phyloP scores from a whole-genome alignment of 2,888 invertebrate species.

The Seladonia tumulorum region DNA sequence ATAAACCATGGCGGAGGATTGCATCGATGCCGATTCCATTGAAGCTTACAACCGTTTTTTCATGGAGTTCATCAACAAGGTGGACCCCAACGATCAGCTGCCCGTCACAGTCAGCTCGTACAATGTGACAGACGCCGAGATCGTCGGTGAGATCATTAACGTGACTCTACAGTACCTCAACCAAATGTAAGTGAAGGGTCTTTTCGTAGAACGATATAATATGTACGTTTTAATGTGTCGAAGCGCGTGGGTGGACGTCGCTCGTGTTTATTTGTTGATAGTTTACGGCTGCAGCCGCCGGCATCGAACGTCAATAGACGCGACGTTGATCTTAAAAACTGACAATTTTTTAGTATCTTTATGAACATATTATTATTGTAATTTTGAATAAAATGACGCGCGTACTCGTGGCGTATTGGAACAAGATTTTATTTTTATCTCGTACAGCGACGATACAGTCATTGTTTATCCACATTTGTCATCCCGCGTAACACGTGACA shows the following conservation, averaged over 20 bases:
- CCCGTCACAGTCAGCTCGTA: conserved; percentile 90
- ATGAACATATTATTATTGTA: neutral
- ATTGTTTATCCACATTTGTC: conserved; percentile 28
- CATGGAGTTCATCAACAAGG: conserved; percentile 89
- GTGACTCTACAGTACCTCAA: conserved; percentile 91
- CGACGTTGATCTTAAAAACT: conserved; percentile 10
- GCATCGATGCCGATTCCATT: conserved; percentile 88
- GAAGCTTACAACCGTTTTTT: conserved; percentile 90
- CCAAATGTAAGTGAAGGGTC: conserved; percentile 88
- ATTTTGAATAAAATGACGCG: neutral
- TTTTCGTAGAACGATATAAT: conserved; percentile 25
- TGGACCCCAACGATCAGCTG: conserved; percentile 90
- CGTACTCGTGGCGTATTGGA: neutral
- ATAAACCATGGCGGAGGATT: conserved; percentile 79
- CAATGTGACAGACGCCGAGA: conserved; percentile 88
- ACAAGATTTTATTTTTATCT: conserved; percentile 7
- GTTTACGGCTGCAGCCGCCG: conserved; percentile 48
- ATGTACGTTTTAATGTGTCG: conserved; percentile 2
- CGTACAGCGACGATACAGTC: neutral
- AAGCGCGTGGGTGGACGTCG: conserved; percentile 31
- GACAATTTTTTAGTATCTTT: neutral
- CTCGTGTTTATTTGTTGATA: conserved; percentile 52
- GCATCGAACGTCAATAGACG: conserved; percentile 50
- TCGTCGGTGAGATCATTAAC: conserved; percentile 90
- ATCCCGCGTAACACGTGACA: conserved; percentile 42